Evolutionary conservation across 2,888 invertebrate species (phyloP).

Genomic region (Rhimphoctona megacephalus): DNA sequence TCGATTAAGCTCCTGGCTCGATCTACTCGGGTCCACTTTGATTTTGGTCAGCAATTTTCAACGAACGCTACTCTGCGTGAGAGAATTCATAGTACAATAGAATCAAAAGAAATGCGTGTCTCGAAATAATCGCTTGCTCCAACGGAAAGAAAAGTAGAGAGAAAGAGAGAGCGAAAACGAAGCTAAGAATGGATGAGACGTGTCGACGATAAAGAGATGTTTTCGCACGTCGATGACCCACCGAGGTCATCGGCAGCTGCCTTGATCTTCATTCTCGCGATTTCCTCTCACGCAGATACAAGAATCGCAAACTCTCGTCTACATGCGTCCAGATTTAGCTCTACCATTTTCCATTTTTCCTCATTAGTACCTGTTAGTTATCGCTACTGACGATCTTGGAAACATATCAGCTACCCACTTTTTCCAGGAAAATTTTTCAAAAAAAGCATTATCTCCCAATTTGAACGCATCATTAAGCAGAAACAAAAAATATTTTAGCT

Average conservation of each 20-base stretch:
- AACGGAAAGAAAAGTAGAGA: not conserved
- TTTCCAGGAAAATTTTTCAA: not conserved
- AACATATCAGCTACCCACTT: not conserved
- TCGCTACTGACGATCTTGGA: not conserved
- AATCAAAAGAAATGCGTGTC: constrained; percentile 4
- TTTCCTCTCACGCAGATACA: constrained; percentile 29
- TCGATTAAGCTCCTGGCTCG: constrained; percentile 19
- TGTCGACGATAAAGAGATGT: constrained; percentile 25
- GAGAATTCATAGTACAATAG: constrained; percentile 16
- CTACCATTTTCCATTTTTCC: constrained; percentile 3
- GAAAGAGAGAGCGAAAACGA: constrained; percentile 2
- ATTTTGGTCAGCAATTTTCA: constrained; percentile 52
- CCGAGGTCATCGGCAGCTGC: constrained; percentile 40
- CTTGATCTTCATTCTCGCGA: constrained; percentile 55
- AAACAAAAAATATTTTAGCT: not conserved
- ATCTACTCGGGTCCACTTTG: constrained; percentile 22
- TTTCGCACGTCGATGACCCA: constrained; percentile 56
- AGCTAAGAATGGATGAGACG: constrained; percentile 30
- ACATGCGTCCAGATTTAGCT: constrained; percentile 2
- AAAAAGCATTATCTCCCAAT: not conserved
- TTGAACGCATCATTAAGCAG: not conserved
- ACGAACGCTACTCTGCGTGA: constrained; percentile 22
- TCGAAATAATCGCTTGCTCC: constrained; percentile 15
- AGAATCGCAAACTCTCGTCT: not conserved
- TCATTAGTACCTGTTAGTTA: not conserved